Evolutionary conservation across 2,113 vertebrate genomes (phyloP), one percentile per base, ranked within the genome.

Genomic region (Lanius ludovicianus): DNA sequence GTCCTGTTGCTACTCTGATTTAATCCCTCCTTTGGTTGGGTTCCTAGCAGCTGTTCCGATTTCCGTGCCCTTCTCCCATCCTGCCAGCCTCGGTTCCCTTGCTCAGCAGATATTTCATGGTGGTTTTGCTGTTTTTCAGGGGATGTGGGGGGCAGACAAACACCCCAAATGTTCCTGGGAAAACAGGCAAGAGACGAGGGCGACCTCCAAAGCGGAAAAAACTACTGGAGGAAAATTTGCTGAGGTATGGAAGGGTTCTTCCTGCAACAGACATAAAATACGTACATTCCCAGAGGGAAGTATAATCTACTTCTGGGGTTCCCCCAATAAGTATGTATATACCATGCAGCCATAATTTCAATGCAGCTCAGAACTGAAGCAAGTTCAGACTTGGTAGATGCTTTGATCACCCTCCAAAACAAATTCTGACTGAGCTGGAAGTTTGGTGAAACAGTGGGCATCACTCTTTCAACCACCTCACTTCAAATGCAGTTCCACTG

Each of bases 181-280:
- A 98, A 97, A 98, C 98, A 5, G 99, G 98, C 94, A 99, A 98
- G 96, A 99, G 98, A 97, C 98, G 99, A 95, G 99, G 99, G 88
- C 98, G 99, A 95, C 99, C 99, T 69, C 99, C 99, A 35, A 99
- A 99, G 97, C 98, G 98, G 93, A 99, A 98, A 97, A 99, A 98
- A 94, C 28, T 98, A 47, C 81, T 98, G 24, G 99, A 99, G 37
- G 99, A 99, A 79, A 94, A 96, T 59, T 56, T 96, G 41, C 68
- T 97, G 42, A 98, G 98, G 99, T 99, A 98, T 80, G 97, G 73
- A 89, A 85, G 71, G 20, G n/a, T 18, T 20, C 22, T 79, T 91
- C 60, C 80, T 94, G 41, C 53, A 60, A 68, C 30, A 76, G 47
- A 27, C 0, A 0, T 81, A 42, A 73, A 81, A 89, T 17, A 52